These are phyloP conservation scores for Netelia inedita DNA, from an alignment of 2,888 invertebrate genomes.

Conservation along the genomic window DNA sequence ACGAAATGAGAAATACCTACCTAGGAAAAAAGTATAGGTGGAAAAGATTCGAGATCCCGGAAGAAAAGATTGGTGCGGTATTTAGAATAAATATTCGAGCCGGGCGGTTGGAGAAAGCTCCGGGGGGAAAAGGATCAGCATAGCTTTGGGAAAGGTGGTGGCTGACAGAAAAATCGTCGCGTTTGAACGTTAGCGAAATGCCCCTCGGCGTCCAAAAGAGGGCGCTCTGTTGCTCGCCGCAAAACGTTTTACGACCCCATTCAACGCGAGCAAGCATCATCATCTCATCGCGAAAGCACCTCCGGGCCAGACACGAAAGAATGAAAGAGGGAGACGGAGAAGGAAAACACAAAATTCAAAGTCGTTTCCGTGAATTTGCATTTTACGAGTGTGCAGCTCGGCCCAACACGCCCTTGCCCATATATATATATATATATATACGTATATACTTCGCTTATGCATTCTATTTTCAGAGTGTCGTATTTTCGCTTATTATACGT, in stretches of 20 bases:
- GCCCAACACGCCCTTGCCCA: constrained; percentile 32
- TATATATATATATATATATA: constrained; percentile 23
- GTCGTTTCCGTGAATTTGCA: constrained; percentile 69
- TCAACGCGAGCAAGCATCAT: constrained; percentile 58
- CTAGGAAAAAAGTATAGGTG: too few relatives aligned
- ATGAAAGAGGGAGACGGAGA: constrained; percentile 3
- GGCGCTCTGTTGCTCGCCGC: constrained; percentile 32
- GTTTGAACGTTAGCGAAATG: constrained; percentile 24
- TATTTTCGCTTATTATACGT: constrained; percentile 6
- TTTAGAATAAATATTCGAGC: constrained; percentile 3
- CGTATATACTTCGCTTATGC: constrained; percentile 3
- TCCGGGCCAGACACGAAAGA: constrained; percentile 66
- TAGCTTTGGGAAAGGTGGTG: constrained; percentile 18
- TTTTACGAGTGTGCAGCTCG: constrained; percentile 75
- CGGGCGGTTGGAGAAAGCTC: constrained; percentile 15
- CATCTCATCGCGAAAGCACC: constrained; percentile 61
- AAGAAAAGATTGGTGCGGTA: background rate
- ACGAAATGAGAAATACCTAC: background rate
- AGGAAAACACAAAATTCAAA: constrained; percentile 55
- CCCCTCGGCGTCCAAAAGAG: background rate
- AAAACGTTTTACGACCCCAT: constrained; percentile 64
- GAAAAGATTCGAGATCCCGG: too few relatives aligned
- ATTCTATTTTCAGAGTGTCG: constrained; percentile 31
- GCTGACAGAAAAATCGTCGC: constrained; percentile 55
- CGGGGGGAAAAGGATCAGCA: constrained; percentile 4